Evolutionary conservation across 2,113 vertebrate species (phyloP).

Genomic region (Cyprinus carpio): DNA sequence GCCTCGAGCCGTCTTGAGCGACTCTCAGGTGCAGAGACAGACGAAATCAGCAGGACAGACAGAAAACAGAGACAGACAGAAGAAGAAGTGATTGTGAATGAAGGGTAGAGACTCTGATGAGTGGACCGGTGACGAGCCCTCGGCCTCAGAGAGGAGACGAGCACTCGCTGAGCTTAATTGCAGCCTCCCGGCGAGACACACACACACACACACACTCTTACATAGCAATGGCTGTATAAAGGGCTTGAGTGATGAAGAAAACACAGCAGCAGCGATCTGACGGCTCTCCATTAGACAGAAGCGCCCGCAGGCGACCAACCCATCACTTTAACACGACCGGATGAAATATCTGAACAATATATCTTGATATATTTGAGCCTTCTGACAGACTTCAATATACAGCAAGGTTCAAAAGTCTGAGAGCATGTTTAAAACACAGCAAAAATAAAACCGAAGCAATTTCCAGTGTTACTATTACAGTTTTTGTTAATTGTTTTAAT

Average conservation of each 20-base stretch:
- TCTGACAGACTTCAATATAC: neutral
- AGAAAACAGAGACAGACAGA: neutral
- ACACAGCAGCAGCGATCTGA: conserved; percentile 10
- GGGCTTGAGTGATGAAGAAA: conserved; percentile 17
- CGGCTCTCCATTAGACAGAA: conserved; percentile 12
- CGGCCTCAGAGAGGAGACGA: conserved; percentile 10
- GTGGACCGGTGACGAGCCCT: neutral
- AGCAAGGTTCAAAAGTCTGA: neutral
- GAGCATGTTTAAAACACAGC: neutral
- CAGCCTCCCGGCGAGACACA: conserved; percentile 23
- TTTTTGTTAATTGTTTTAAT: too few species aligned
- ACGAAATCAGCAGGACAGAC: neutral
- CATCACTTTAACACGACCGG: neutral
- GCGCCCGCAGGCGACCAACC: neutral
- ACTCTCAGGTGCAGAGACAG: conserved; percentile 42
- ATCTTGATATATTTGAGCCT: neutral
- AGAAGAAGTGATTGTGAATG: neutral
- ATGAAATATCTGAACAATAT: neutral
- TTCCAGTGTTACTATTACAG: too few species aligned
- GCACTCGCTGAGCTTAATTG: conserved; percentile 33
- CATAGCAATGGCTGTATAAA: neutral
- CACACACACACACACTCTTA: neutral
- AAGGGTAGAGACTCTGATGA: neutral
- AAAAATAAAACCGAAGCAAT: neutral
- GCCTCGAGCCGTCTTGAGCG: neutral